Percentiles rank a stretch among this genome's conserved stretches.
These are phyloP conservation scores for Lepilemur ruficaudatus DNA, from an alignment of 2,797 vertebrate species.

Conservation along the genomic window DNA sequence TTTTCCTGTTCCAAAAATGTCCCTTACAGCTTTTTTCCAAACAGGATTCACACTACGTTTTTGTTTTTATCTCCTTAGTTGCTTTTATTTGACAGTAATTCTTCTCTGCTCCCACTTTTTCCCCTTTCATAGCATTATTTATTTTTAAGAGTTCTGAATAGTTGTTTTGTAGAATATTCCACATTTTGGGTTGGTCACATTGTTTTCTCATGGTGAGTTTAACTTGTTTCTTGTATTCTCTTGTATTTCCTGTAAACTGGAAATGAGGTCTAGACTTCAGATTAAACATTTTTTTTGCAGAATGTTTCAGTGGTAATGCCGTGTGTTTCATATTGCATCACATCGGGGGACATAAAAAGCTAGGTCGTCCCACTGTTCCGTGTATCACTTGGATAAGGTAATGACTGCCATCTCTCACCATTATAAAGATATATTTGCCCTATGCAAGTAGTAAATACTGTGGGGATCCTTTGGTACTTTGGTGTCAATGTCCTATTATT, in stretches of 20 bases:
- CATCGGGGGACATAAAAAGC: not conserved
- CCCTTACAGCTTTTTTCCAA: not conserved
- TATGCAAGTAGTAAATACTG: not conserved
- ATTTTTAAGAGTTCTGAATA: not conserved
- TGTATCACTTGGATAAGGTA: not conserved
- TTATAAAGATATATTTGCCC: not conserved
- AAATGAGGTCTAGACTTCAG: slow-evolving; percentile 3
- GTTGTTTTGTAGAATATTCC: not conserved
- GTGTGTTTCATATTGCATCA: not conserved
- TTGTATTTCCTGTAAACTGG: not conserved
- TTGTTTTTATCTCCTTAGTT: slow-evolving; percentile 17
- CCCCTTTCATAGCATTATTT: not conserved
- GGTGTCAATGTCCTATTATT: not conserved
- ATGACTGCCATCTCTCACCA: not conserved
- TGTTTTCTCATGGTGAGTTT: not conserved
- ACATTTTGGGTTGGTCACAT: not conserved
- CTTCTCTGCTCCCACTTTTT: not conserved
- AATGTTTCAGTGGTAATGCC: not conserved
- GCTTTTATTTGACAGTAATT: not conserved
- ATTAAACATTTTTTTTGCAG: not conserved
- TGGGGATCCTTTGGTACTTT: not conserved
- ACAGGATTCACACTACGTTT: not conserved
- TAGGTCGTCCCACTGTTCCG: not conserved
- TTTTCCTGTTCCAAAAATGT: not conserved
- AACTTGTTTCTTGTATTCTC: slow-evolving; percentile 5